Conservation (phyloP, 2,888 invertebrate species). For the Andrena bicolor region DNA sequence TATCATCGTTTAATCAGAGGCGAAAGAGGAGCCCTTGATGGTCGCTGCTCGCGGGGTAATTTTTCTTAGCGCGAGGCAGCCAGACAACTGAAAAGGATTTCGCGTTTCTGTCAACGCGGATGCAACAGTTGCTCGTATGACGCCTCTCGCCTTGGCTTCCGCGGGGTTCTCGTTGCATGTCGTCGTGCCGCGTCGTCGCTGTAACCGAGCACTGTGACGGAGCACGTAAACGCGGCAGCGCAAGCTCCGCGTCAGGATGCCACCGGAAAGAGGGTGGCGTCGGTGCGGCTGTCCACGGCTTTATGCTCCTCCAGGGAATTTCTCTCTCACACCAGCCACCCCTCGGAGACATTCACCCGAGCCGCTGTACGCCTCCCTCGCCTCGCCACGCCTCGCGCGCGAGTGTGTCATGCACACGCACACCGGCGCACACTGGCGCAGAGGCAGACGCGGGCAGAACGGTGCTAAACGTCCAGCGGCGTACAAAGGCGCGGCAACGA, state of each 20-base stretch:
- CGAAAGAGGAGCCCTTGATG: too few species aligned
- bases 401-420: not conserved
- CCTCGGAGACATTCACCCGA: slow-evolving; percentile 42
- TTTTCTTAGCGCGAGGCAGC: slow-evolving; percentile 33
- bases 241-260: slow-evolving; percentile 69
- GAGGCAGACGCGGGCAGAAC: not conserved
- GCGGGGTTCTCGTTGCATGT: slow-evolving; percentile 38
- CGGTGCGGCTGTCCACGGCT: slow-evolving; percentile 70
- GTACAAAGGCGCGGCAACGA: slow-evolving; percentile 56
- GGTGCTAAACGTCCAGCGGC: slow-evolving; percentile 57
- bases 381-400: not conserved
- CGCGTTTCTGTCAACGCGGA: slow-evolving; percentile 58
- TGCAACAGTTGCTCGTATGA: slow-evolving; percentile 77
- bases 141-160: slow-evolving; percentile 52
- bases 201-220: slow-evolving; percentile 58
- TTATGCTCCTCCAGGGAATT: slow-evolving; percentile 73
- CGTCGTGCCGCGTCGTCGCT: slow-evolving; percentile 56
- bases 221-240: slow-evolving; percentile 60
- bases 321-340: slow-evolving; percentile 56
- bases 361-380: not conserved
- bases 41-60: slow-evolving; percentile 9
- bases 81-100: slow-evolving; percentile 30
- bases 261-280: slow-evolving; percentile 69
- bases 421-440: not conserved
- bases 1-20: slow-evolving; percentile 30